A percentile compares a stretch with the other conserved stretches of the same genome.
Conservation (phyloP, 2,888 invertebrate genomes). For the Hipparchia sbordonii region DNA sequence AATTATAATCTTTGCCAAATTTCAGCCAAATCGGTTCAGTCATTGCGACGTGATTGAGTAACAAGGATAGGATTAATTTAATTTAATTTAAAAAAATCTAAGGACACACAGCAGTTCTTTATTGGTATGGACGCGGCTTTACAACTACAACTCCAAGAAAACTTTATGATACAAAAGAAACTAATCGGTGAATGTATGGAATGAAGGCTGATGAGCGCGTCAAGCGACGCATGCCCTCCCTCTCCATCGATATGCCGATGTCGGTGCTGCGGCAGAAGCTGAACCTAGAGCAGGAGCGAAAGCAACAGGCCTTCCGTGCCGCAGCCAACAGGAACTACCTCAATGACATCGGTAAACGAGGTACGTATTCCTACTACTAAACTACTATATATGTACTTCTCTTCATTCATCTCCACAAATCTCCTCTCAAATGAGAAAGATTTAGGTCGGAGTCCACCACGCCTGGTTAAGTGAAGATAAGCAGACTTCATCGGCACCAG, state of each 20-base stretch:
- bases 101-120: not conserved
- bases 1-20: too few relatives aligned
- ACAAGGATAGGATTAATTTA: too few relatives aligned
- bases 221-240: slow-evolving; percentile 85
- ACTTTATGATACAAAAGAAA: slow-evolving; percentile 11
- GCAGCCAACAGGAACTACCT: slow-evolving; percentile 86
- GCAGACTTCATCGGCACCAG: too few relatives aligned
- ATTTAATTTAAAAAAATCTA: not conserved
- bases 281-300: slow-evolving; percentile 89
- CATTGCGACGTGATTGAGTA: too few relatives aligned
- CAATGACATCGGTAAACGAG: slow-evolving; percentile 89
- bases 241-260: slow-evolving; percentile 93
- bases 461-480: too few relatives aligned
- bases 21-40: too few relatives aligned
- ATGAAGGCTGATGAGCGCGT: slow-evolving; percentile 68
- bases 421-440: too few relatives aligned
- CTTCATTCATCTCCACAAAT: too few relatives aligned
- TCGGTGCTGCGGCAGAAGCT: slow-evolving; percentile 92
- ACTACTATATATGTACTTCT: too few relatives aligned
- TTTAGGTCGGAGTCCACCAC: too few relatives aligned
- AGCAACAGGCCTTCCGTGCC: slow-evolving; percentile 83
- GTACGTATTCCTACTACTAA: slow-evolving; percentile 47
- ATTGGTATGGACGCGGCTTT: not conserved
- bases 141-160: not conserved
- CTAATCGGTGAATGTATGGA: slow-evolving; percentile 36